Conservation (phyloP, 2,113 vertebrate species). For the Myocastor coypus region DNA sequence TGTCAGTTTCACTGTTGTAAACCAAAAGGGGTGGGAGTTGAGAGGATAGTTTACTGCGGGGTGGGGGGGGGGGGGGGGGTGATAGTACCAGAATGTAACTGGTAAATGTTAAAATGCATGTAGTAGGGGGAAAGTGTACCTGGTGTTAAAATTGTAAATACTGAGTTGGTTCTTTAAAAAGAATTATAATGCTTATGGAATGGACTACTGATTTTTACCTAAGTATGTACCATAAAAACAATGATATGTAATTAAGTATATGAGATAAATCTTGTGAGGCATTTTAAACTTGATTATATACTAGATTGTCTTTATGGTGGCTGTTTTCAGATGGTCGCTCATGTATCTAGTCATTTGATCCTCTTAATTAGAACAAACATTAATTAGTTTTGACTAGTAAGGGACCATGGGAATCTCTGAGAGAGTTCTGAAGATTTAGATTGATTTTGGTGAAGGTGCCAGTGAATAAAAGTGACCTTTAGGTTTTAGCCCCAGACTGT, state of each 20-base stretch:
- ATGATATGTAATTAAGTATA: conserved; percentile 16
- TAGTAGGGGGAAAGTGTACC: neutral
- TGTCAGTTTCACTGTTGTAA: conserved; percentile 56
- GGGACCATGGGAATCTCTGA: neutral
- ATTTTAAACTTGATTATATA: conserved; percentile 64
- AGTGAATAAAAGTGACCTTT: conserved; percentile 30
- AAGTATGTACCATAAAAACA: conserved; percentile 15
- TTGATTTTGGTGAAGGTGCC: neutral
- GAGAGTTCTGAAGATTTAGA: conserved; percentile 7
- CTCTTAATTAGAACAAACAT: conserved; percentile 9
- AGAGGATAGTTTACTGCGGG: neutral
- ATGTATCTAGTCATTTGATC: conserved; percentile 11
- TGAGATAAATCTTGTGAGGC: conserved; percentile 16
- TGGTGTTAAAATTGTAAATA: conserved; percentile 25
- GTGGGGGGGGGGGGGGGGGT: neutral
- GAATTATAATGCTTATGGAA: conserved; percentile 25
- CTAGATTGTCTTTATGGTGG: conserved; percentile 37
- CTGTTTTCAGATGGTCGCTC: conserved; percentile 31
- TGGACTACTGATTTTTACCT: neutral
- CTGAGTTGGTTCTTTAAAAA: conserved; percentile 20
- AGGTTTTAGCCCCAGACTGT: neutral
- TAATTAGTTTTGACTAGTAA: conserved; percentile 17
- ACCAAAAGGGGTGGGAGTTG: conserved; percentile 3
- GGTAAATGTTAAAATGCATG: neutral
- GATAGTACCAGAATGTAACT: neutral